Evolutionary conservation across 2,113 vertebrate genomes (phyloP), one percentile per base, ranked within the genome.

Genomic region (Cyanoramphus novaezelandiae): DNA sequence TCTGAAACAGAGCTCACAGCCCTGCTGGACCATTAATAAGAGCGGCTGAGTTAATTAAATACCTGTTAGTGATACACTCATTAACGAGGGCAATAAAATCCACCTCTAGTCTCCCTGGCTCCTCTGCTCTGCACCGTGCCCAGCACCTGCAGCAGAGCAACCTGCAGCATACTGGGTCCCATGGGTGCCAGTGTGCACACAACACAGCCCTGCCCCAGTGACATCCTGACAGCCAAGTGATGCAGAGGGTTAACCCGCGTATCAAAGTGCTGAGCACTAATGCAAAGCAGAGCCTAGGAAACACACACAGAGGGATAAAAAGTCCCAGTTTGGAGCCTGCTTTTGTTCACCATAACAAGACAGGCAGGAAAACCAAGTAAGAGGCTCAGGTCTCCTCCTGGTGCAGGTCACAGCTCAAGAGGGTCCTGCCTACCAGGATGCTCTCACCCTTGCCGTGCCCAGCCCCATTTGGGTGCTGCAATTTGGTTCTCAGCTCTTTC

Each of bases 21-120:
- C 63, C 70, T 0, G 15, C 68, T 19, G 39, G 20, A 9, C 78
- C 74, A 43, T 90, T 95, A 97, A 86, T 8, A 13, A 95, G 92
- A 79, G 64, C 37, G 64, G 55, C 85, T 44, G 47, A 92, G 95
- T 70, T 96, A 82, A 97, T 97, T 96, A 95, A 95, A 88, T 11
- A 81, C 44, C 91, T 25, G 21, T 89, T 96, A 96, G 82, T 2
- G 65, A 94, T 41, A 83, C 29, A 7, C 28, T 87, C 90, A 82
- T 96, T 94, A 97, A 31, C 0, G 2, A 76, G 67, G 62, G 55
- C 43, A 35, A 16, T 64, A 74, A 90, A 70, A 93, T 47, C 75
- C 3, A 2, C 52, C 77, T 84, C 68, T 1, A 23, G 71, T 84
- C 70, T 74, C 33, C 29, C 21, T 9, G 27, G 46, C 18, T 39